Percentiles rank a stretch among this genome's conserved stretches.
Conservation (phyloP, 2,797 vertebrate genomes). For the Ciconia nigra region DNA sequence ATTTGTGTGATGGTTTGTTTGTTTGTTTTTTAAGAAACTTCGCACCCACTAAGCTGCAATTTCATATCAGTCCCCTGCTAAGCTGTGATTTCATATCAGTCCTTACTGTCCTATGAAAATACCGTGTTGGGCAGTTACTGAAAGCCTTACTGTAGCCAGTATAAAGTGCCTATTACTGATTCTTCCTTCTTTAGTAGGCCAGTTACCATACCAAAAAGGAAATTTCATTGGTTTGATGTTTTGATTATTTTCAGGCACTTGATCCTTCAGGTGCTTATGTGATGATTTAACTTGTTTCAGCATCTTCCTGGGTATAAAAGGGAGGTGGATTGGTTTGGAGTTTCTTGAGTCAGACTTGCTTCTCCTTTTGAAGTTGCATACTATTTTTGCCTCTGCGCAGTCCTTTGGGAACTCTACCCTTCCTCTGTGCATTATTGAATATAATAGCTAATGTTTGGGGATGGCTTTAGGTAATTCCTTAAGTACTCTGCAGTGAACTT, state of each 20-base stretch:
- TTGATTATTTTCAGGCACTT: not conserved
- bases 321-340: not conserved
- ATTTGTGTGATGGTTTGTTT: not conserved
- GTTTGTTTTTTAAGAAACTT: not conserved
- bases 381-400: not conserved
- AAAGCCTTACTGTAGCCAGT: not conserved
- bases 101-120: not conserved
- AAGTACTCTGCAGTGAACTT: not conserved
- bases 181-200: not conserved
- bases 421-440: not conserved
- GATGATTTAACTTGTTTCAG: not conserved
- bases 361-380: not conserved
- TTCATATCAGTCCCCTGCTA: not conserved
- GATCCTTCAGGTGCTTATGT: not conserved
- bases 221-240: not conserved
- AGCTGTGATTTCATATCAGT: not conserved
- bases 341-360: not conserved
- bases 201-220: not conserved
- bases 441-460: constrained; percentile 19
- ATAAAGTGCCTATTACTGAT: not conserved
- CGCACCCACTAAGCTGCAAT: not conserved
- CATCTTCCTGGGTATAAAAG: not conserved
- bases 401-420: not conserved
- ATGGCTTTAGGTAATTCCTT: constrained; percentile 38
- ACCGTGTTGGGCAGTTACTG: not conserved